Percentiles rank a stretch among this genome's conserved stretches.
phyloP scores from a whole-genome alignment of 2,888 invertebrate species.

The Papilio elwesi region DNA sequence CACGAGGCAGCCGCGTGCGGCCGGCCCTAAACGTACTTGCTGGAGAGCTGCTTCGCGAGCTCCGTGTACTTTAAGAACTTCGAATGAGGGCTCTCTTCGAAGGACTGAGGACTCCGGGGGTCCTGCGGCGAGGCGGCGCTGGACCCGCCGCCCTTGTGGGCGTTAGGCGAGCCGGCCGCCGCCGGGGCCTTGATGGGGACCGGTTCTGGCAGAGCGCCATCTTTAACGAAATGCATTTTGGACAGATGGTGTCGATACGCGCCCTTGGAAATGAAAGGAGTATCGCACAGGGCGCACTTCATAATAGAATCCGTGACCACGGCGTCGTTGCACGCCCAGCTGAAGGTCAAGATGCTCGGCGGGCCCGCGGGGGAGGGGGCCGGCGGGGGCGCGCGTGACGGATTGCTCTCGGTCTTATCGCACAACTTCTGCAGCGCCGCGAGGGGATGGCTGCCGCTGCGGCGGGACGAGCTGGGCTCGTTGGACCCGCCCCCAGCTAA shows the following conservation, averaged over 20 bases:
- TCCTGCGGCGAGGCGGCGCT: conserved; percentile 81
- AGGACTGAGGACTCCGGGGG: conserved; percentile 85
- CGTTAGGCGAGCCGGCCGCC: conserved; percentile 73
- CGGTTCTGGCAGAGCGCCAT: conserved; percentile 92
- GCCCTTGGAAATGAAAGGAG: conserved; percentile 97
- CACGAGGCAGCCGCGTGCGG: conserved; percentile 48
- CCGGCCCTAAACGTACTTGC: conserved; percentile 94
- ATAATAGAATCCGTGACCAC: conserved; percentile 95
- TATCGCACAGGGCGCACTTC: conserved; percentile 98
- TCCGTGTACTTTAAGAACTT: conserved; percentile 99
- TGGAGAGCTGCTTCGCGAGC: conserved; percentile 98
- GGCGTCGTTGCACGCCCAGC: conserved; percentile 97
- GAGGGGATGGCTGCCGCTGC: conserved; percentile 93
- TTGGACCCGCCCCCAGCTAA: conserved; percentile 85
- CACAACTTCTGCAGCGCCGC: conserved; percentile 97
- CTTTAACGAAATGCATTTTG: conserved; percentile 97
- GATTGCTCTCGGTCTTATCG: conserved; percentile 95
- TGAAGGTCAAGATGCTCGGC: conserved; percentile 94
- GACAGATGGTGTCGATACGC: conserved; percentile 98
- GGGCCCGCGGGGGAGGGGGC: conserved; percentile 87
- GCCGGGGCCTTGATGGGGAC: conserved; percentile 85
- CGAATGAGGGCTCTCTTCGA: conserved; percentile 97
- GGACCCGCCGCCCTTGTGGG: conserved; percentile 73
- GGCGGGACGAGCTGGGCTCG: conserved; percentile 85
- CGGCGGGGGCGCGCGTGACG: conserved; percentile 82